Evolutionary conservation across 2,113 vertebrate species (phyloP), one percentile per base, ranked within the genome.

Genomic region (Callipepla squamata): DNA sequence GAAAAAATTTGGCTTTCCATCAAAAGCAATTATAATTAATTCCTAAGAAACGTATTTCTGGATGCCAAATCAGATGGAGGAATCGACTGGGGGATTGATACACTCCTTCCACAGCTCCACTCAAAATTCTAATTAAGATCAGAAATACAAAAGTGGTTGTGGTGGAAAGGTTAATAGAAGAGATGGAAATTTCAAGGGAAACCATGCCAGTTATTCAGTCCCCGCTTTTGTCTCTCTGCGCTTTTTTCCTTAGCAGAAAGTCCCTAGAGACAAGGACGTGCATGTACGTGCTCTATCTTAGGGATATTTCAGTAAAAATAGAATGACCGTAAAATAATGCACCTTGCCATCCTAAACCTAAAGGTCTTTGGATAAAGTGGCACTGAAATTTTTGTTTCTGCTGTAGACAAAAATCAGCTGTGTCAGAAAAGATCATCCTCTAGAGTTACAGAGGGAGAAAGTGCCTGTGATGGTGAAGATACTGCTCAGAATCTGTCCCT

Each of bases 21-120:
- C 97, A 97, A 97, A 97, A 96, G 94, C 94, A 97, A 97, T 97
- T 97, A 98, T 97, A 97, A 97, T 97, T 97, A 97, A 97, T 97
- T 97, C 93, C 96, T 90, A 90, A 94, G 94, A 97, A 97, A 97
- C 1, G 14, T 92, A 89, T 96, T 96, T 75, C 63, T 95, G 95
- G 95, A 96, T 95, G 84, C 80, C 96, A 96, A 97, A 97, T 97
- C 96, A 97, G 94, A 97, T 95, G 93, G 94, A 97, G 68, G 80
- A 94, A 95, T 95, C 95, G 88, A 95, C 97, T 97, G 78, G 84
- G 94, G 95, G 89, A 95, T 92, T 97, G 88, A 96, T 92, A 83
- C 1, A 5, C 72, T 84, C 65, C 70, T 95, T 96, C 91, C 63
- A 94, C 26, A 95, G 93, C 87, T 93, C 82, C 95, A 96, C 87